Base-by-base conservation (phyloP, 2,888 invertebrate species). In the Hypolimnas misippus region DNA sequence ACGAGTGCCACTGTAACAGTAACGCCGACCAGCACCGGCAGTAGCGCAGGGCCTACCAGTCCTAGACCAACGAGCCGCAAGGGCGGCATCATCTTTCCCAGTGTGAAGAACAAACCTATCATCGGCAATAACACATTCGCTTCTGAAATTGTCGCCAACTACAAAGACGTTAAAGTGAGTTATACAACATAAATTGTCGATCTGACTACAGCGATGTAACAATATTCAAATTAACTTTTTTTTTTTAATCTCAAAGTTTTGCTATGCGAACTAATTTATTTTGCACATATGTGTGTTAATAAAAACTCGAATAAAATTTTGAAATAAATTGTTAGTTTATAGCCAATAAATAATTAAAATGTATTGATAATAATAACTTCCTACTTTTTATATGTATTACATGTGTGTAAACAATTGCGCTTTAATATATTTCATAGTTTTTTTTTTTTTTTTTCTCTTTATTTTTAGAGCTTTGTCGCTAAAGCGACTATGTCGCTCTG, bases 51-150 rank as follows among this genome's bases (percentile, higher is more conserved):
- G 60, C 69, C 71, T 68, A 83, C 89, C n/a, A 86, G 87, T 52
- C 86, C 93, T 42, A 93, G 93, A 56, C 83, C 87, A 62, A 70
- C 82, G 70, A 84, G 79, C 63, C 93, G 96, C 69, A 97, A 96
- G 86, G 96, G 96, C 40, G 96, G 96, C 63, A 95, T 97, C 74
- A 97, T 97, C 83, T 97, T 97, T 88, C 97, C 97, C 8, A 97
- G 97, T 81, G 96, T 97, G 56, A 97, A 97, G 88, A 97, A 97
- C 85, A 97, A 97, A 75, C 97, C 97, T 19, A 95, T 96, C 70
- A 94, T 96, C 65, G 95, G 96, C 60, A 97, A 97, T 89, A 95
- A 96, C 70, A 96, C 96, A 53, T 96, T 97, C 83, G 93, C 96
- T 51, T 95, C 95, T 8, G 97, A 97, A 79, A 92, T 95, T 75